Base-by-base conservation (phyloP, 2,888 invertebrate genomes). In the Mystacides longicornis region DNA sequence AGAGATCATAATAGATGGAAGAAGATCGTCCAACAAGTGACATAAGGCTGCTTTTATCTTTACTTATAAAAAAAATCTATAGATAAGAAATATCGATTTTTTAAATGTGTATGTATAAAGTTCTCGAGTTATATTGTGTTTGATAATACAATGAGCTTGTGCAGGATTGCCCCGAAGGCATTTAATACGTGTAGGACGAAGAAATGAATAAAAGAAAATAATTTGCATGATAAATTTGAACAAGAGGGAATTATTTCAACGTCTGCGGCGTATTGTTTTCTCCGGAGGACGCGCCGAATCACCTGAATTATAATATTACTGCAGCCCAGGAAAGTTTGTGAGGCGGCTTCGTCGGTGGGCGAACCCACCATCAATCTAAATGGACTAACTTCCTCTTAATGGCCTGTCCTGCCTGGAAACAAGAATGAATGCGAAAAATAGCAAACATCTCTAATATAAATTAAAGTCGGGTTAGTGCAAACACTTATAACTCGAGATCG, bases 201-300 rank as follows among this genome's bases (percentile, higher is more conserved):
- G 37, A 14, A 37, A n/a, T n/a, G n/a, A 37, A 37, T 37, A 37
- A 37, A 37, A 37, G 37, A 37, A 37, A 37, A 37, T 37, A 37
- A 37, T 37, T 37, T 37, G 16, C 4, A 37, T 37, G 37, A 3
- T 3, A 37, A 37, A 37, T 37, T 37, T 16, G 16, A 37, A 37
- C 16, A 37, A 37, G 37, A 16, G 37, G 37, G 37, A 37, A 4
- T 37, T 37, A 37, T 16, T 37, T 37, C 14, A 37, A n/a, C 16
- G n/a, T 14, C 16, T 37, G 37, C n/a, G 37, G 3, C 3, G 37
- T 37, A 37, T 37, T 37, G 37, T 37, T 37, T 37, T 14, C 37
- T 37, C 37, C 16, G 3, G 37, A 37, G 37, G 16, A 37, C 16
- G 37, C 37, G 16, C 37, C 37, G 14, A 37, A 37, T 37, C 37